Conservation (phyloP, 2,797 vertebrate genomes). For the Toxotes lorentzi region DNA sequence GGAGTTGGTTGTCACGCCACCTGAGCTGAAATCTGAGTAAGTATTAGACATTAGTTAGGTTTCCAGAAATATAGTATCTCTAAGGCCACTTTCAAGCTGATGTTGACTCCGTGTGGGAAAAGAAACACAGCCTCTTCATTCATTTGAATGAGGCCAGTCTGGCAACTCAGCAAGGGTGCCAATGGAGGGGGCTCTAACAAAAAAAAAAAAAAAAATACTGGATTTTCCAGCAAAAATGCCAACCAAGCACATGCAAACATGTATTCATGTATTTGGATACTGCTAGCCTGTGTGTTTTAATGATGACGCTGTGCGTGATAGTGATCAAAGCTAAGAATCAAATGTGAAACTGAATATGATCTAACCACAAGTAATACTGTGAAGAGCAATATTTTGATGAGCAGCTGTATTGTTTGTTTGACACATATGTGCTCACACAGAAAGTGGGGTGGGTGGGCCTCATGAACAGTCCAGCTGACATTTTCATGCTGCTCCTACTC, state of each 20-base stretch:
- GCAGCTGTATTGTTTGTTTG: background rate
- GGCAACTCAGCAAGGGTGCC: background rate
- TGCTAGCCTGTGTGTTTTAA: background rate
- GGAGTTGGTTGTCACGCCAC: constrained; percentile 1
- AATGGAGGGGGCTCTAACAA: background rate
- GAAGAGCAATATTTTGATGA: background rate
- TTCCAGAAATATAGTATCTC: background rate
- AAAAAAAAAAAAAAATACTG: background rate
- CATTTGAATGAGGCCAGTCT: background rate
- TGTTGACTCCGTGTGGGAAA: background rate
- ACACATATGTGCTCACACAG: background rate
- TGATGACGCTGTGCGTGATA: background rate
- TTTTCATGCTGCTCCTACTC: background rate
- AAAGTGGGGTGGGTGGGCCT: background rate
- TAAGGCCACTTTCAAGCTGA: background rate
- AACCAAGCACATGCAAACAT: background rate
- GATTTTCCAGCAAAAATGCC: background rate
- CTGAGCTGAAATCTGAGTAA: background rate
- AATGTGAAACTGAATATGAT: background rate
- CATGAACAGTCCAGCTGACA: constrained; percentile 6
- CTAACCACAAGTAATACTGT: background rate
- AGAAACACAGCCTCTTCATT: background rate
- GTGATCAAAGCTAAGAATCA: background rate
- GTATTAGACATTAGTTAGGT: background rate
- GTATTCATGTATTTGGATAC: background rate